Base-by-base conservation (phyloP, 2,113 vertebrate species). In the Clarias batrachus region DNA sequence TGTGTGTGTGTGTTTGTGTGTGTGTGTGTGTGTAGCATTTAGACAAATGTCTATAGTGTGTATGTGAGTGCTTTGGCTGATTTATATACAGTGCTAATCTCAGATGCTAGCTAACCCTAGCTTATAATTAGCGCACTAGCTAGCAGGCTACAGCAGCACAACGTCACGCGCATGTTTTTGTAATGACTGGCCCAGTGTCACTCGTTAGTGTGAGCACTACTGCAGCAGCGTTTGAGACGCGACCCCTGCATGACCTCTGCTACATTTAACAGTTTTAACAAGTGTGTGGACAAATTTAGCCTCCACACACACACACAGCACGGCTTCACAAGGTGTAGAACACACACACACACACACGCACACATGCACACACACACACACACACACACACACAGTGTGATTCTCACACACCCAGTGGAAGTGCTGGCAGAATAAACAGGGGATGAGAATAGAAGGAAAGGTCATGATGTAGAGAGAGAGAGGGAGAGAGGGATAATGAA, bases 401-500 rank as follows among this genome's bases (percentile, higher is more conserved):
- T 59, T 84, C 83, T 74, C 70, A 74, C 63, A 84, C 83, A 86
- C 77, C 85, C 81, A 86, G 65, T 59, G 77, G 54, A 70, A 66
- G 77, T 81, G 78, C 16, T 86, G 85, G 77, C 54, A 81, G 76
- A 71, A 37, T 78, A 57, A 68, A 82, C 59, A 37, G n/a, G 66
- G 82, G 52, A 83, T 59, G 48, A 57, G 62, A 60, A 66, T 23
- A 80, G 68, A 82, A 12, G 54, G 8, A 52, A 23, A 66, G 37
- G 37, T 71, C 23, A 74, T 10, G 41, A 85, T 56, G 19, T 27
- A 76, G 37, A 14, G 6, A 17, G 16, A 57, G 62, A 62, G 54
- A 65, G 17, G 16, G 1, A 25, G 16, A 30, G n/a, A 30, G 30
- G 16, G 66, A 70, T 2, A 70, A 3, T 13, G 21, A 77, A 74